Evolutionary conservation across 2,797 vertebrate species (phyloP), one percentile per base, ranked within the genome.

Genomic region (Pipistrellus kuhlii): DNA sequence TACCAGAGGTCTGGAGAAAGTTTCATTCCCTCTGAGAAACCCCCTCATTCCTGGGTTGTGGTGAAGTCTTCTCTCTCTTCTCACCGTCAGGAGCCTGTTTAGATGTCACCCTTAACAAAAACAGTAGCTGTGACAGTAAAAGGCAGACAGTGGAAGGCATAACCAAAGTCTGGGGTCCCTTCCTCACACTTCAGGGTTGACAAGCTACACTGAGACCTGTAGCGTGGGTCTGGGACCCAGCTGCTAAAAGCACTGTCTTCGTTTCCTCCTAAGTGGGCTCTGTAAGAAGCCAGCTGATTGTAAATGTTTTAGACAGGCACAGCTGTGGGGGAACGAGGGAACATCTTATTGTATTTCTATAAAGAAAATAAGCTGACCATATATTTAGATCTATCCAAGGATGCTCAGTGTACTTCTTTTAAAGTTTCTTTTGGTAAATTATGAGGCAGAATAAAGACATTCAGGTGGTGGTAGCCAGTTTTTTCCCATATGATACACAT

Each of bases 171-270:
- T 73, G 41, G 81, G 96, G 82, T 98, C 98, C 97, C 98, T 97
- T 95, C 83, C 97, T 98, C 97, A 97, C 98, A 97, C 97, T 95
- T 96, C 94, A 94, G 98, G 97, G 96, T 91, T 97, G 95, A 94
- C 90, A 95, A 87, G 76, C 96, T 97, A 97, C 38, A 0, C 85
- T 85, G 97, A 98, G 97, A 97, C 94, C 96, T 95, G 35, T 77
- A 87, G 94, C 96, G 95, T 97, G 95, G 96, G 95, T 95, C 81
- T 96, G 97, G 96, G 98, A 98, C 72, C 1, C 96, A 98, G 96
- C 97, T 98, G 98, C 98, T 98, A 98, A 98, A 98, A 98, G 96
- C 97, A 97, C 95, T 98, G 97, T 66, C 96, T 92, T 53, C 17
- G 88, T 62, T 93, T 95, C 95, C 97, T 97, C 95, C 95, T 97